A percentile compares a stretch with the other conserved stretches of the same genome.
phyloP scores from a whole-genome alignment of 1,140 invertebrate species.

The Cyclina sinensis region DNA sequence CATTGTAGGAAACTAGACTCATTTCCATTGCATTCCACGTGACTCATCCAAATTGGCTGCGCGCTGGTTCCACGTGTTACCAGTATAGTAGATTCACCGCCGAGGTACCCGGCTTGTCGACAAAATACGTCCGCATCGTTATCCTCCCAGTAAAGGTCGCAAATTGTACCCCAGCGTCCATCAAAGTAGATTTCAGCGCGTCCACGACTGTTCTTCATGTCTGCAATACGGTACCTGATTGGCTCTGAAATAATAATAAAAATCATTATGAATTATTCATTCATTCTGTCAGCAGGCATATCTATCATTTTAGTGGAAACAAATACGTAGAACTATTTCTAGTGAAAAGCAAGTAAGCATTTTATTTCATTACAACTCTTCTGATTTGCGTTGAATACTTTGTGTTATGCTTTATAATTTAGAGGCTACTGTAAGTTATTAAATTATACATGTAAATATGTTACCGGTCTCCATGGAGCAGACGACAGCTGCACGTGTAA shows the following conservation, averaged over 20 bases:
- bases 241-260: no score
- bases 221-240: slow-evolving; percentile 75
- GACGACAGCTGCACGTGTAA: slow-evolving; percentile 71
- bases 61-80: neutral
- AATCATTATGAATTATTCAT: no score
- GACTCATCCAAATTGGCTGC: slow-evolving; percentile 73
- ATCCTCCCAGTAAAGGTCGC: slow-evolving; percentile 73
- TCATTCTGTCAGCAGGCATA: no score
- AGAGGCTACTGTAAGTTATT: no score
- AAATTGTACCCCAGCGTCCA: slow-evolving; percentile 77
- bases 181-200: slow-evolving; percentile 90
- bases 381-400: no score
- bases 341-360: no score
- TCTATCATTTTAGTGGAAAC: no score
- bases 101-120: slow-evolving; percentile 67
- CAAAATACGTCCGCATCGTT: slow-evolving; percentile 81
- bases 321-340: no score
- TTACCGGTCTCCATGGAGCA: slow-evolving; percentile 69
- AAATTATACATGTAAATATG: no score
- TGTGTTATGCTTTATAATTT: no score
- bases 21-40: slow-evolving; percentile 76
- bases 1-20: slow-evolving; percentile 76
- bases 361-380: no score
- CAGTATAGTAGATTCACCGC: slow-evolving; percentile 69
- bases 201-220: slow-evolving; percentile 87